These are phyloP conservation scores for Paracyclopina nana DNA, from an alignment of 1,140 invertebrate species.

Conservation along the genomic window DNA sequence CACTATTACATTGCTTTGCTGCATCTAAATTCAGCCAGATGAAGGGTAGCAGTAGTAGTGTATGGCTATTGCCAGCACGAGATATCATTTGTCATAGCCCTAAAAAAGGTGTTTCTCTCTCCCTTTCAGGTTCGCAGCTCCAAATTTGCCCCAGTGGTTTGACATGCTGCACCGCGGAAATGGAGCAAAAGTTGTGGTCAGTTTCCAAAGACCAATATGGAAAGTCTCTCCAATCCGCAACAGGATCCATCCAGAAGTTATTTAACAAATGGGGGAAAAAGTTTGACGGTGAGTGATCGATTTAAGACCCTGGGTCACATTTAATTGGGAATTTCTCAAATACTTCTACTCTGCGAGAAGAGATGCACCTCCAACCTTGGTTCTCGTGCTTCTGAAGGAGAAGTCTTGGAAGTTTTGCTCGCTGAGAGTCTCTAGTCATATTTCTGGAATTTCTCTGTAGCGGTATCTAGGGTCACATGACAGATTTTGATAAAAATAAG, in stretches of 20 bases:
- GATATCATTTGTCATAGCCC: too few relatives aligned
- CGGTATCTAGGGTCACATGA: background rate
- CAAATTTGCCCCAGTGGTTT: conserved; percentile 8
- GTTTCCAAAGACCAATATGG: conserved; percentile 14
- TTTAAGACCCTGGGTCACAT: background rate
- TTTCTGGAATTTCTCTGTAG: background rate
- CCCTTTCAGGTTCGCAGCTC: conserved; percentile 9
- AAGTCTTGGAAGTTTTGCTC: background rate
- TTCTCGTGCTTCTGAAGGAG: background rate
- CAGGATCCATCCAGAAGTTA: background rate
- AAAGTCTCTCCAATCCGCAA: background rate
- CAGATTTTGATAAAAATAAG: too few relatives aligned
- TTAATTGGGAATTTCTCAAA: background rate
- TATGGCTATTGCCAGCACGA: too few relatives aligned
- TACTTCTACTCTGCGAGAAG: background rate
- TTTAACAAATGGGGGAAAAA: conserved; percentile 6
- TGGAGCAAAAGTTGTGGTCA: conserved; percentile 15
- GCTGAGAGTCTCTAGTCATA: background rate
- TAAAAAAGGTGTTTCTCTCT: too few relatives aligned
- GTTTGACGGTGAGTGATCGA: conserved; percentile 8
- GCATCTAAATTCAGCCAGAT: too few relatives aligned
- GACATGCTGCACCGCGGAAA: conserved; percentile 14
- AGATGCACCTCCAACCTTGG: background rate
- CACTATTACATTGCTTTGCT: too few relatives aligned
- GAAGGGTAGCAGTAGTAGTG: too few relatives aligned